Evolutionary conservation across 2,888 invertebrate genomes (phyloP).

Genomic region (Microctonus aethiopoides): DNA sequence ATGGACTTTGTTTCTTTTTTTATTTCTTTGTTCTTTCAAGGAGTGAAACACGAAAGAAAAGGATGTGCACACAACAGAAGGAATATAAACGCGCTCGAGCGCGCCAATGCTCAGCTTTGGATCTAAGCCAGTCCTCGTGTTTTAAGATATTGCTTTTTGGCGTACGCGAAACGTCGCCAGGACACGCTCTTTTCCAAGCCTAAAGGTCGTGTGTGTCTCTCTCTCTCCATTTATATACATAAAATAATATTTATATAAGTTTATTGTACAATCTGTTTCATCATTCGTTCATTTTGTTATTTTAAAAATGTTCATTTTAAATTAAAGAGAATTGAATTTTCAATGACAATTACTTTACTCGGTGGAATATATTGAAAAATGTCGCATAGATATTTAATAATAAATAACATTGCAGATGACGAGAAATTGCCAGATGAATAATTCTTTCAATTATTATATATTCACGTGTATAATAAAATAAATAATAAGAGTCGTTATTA

Average conservation of each 20-base stretch:
- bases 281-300: neutral
- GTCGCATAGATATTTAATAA: neutral
- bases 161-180: conserved; percentile 34
- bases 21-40: neutral
- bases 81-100: conserved; percentile 27
- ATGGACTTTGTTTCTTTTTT: neutral
- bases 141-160: conserved; percentile 62
- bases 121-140: conserved; percentile 57
- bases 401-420: too few species aligned
- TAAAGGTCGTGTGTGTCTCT: conserved; percentile 6
- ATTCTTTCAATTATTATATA: too few species aligned
- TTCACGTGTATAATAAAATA: too few species aligned
- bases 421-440: too few species aligned
- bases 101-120: conserved; percentile 52
- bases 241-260: neutral
- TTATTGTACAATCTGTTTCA: neutral
- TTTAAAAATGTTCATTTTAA: neutral
- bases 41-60: conserved; percentile 16
- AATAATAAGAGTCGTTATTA: too few species aligned
- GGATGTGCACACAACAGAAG: conserved; percentile 22
- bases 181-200: conserved; percentile 22
- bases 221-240: neutral
- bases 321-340: conserved; percentile 23
- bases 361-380: neutral
- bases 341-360: conserved; percentile 11